Base-by-base conservation (phyloP, 2,888 invertebrate species). In the Nomada goodeniana region DNA sequence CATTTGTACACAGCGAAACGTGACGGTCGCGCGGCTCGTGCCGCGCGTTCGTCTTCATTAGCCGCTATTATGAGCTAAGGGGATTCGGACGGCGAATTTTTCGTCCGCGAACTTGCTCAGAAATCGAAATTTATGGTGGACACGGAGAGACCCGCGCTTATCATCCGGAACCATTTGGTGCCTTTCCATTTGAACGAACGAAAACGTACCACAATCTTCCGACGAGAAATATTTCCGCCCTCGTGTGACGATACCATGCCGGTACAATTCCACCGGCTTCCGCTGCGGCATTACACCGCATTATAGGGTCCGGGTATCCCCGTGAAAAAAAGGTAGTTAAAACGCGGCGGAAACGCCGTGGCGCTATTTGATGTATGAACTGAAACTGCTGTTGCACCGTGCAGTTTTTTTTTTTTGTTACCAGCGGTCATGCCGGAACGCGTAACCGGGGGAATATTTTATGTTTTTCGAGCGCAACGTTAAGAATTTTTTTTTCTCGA, bases 101-200 rank as follows among this genome's bases (percentile, higher is more conserved):
- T 82, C 67, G n/a, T 53, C 26, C 18, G 65, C 23, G 36, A 76
- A 81, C 57, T 82, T 76, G 55, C 67, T 36, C 57, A 76, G 82
- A 82, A 81, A 82, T 82, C 82, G 82, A 75, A 82, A 82, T 82
- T 82, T 82, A 82, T 82, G 82, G 20, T 53, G 67, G 11, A 52
- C 61, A 26, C 47, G 2, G 47, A 23, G 57, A 63, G 55, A 18
- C 36, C 50, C 36, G 47, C 55, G 20, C 47, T 44, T 18, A 18
- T 65, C 44, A 15, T 44, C 20, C 55, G 2, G 20, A 47, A 44
- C 36, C 20, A 36, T 23, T 47, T 11, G 29, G 20, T 7, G 26
- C 13, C 50, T 13, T 15, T 50, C n/a, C 18, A 29, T 29, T 57
- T 13, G 63, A 69, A 29, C 5, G 13, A 2, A 11, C 4, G 0